phyloP scores from a whole-genome alignment of 1,140 invertebrate genomes.

The Centruroides vittatus region DNA sequence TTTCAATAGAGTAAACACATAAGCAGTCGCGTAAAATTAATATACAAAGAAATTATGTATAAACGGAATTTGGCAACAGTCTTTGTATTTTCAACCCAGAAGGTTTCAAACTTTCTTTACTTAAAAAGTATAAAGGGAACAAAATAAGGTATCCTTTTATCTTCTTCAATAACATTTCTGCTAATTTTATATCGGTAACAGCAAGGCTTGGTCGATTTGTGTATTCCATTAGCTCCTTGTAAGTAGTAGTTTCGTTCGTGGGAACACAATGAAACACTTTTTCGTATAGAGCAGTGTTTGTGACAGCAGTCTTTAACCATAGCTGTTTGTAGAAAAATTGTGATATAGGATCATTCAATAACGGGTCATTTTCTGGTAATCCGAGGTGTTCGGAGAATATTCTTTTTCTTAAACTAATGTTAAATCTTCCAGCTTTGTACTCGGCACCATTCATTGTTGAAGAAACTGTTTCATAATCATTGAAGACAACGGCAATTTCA shows the following conservation, averaged over 20 bases:
- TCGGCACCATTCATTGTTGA: slow-evolving; percentile 60
- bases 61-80: slow-evolving; percentile 1
- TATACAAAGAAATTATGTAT: background rate
- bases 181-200: background rate
- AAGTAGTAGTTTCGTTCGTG: background rate
- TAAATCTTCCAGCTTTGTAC: slow-evolving; percentile 68
- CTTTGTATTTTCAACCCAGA: background rate
- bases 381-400: slow-evolving; percentile 87
- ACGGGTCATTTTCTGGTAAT: slow-evolving; percentile 34
- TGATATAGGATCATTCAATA: slow-evolving; percentile 53
- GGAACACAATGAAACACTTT: slow-evolving; percentile 38
- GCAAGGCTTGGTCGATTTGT: background rate
- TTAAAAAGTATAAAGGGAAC: slow-evolving; percentile 1
- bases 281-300: slow-evolving; percentile 74
- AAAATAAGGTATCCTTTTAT: slow-evolving; percentile 3
- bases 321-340: slow-evolving; percentile 61
- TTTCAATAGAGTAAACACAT: no score
- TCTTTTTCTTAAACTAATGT: slow-evolving; percentile 60
- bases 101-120: background rate
- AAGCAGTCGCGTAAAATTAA: no score
- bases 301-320: slow-evolving; percentile 57
- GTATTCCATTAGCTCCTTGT: background rate
- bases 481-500: slow-evolving; percentile 72
- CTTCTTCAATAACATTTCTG: background rate
- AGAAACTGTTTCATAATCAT: slow-evolving; percentile 65